Percentiles rank a stretch among this genome's conserved stretches.
Conservation (phyloP, 2,888 invertebrate genomes). For the Zeuzera pyrina region DNA sequence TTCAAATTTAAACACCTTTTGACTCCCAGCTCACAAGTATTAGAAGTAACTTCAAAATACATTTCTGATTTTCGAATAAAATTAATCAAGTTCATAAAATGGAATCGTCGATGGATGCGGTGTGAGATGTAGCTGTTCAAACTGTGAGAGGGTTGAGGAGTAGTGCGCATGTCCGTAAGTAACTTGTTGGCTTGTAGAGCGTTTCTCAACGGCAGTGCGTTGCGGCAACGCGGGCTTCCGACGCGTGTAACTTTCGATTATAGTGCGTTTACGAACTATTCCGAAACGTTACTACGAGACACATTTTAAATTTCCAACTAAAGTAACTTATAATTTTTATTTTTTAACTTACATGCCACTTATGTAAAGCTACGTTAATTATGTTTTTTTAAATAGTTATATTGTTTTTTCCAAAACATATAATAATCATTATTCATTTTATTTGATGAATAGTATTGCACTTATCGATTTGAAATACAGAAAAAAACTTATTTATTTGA, state of each 20-base stretch:
- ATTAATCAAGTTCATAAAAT: conserved; percentile 3
- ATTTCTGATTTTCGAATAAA: no score
- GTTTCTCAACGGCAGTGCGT: conserved; percentile 59
- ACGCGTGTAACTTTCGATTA: conserved; percentile 30
- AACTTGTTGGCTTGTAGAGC: conserved; percentile 62
- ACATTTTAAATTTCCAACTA: neutral
- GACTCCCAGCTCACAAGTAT: conserved; percentile 18
- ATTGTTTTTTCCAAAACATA: no score
- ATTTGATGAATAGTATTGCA: no score
- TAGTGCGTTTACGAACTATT: conserved; percentile 26
- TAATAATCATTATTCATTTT: no score
- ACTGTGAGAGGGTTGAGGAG: conserved; percentile 27
- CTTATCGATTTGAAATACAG: no score
- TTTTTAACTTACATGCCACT: conserved; percentile 3
- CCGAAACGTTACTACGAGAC: no score
- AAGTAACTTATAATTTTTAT: conserved; percentile 3
- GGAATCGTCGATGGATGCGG: conserved; percentile 7
- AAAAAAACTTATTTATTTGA: no score
- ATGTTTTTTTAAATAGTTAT: no score
- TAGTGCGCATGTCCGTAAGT: conserved; percentile 61
- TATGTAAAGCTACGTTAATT: no score
- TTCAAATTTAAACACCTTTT: conserved; percentile 62
- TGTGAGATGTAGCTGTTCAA: no score
- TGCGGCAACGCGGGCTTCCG: conserved; percentile 42
- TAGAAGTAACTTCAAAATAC: conserved; percentile 14